Evolutionary conservation across 2,797 vertebrate species (phyloP), one percentile per base, ranked within the genome.

Genomic region (Petrocephalus schoutedeni): DNA sequence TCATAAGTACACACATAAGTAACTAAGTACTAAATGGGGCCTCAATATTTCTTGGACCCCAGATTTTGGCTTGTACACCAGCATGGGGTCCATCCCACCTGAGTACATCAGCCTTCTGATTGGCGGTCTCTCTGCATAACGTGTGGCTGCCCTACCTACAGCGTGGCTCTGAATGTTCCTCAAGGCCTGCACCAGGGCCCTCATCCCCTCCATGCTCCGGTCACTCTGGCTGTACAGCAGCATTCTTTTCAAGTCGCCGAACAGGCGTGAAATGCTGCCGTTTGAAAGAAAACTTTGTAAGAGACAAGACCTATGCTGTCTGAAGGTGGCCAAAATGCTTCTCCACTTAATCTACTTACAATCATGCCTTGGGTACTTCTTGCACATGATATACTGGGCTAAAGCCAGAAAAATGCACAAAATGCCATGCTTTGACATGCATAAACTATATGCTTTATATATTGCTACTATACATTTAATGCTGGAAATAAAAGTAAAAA

Each of bases 191-290:
- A 98, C 92, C 58, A 99, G 95, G 19, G 95, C 96, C 88, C 93
- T 96, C 89, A 97, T 95, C 89, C 97, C 97, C 87, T 95, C 96
- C n/a, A 97, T 91, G 93, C 97, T 99, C 1, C 95, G 97, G 92
- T 99, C 98, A 36, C 96, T 97, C 91, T 97, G 98, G 88, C 96
- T 96, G 90, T 97, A 99, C 45, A 98, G 87, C 51, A 99, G 96
- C 89, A 99, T 96, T 90, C 97, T 97, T 94, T 95, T 97, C 90
- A 95, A 97, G 88, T 99, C 98, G 0, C 89, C 94, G 92, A 99
- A 97, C 80, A 99, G 93, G 89, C 98, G 97, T 57, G 97, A 98
- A 92, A 99, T 97, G 89, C 98, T 99, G 94, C 41, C 86, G 82
- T n/a, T 10, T 8, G 3, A 28, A 32, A 56, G 51, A 51, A 53